Conservation (phyloP, 2,797 vertebrate species). For the Tokudaia muenninki region DNA sequence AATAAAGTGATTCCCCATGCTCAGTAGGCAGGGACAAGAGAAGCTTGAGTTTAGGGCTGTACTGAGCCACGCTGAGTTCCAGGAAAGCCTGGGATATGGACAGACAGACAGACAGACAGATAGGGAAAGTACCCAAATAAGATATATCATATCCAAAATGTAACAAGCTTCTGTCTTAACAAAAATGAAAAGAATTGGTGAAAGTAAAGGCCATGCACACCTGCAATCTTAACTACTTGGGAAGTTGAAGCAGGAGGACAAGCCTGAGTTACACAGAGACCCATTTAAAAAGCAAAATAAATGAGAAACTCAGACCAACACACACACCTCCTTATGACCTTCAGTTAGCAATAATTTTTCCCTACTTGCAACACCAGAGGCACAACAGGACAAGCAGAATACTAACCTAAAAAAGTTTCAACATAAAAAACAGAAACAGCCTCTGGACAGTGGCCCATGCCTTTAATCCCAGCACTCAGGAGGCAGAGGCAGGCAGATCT, state of each 20-base stretch:
- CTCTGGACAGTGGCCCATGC: neutral
- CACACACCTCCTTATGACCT: neutral
- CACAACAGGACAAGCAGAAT: neutral
- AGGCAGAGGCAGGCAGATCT: too few relatives aligned
- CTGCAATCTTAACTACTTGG: neutral
- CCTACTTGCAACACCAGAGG: neutral
- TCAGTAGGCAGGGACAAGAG: neutral
- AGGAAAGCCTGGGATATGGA: neutral
- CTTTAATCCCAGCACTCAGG: too few relatives aligned
- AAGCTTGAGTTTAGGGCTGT: neutral
- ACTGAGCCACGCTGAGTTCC: neutral
- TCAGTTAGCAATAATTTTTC: neutral
- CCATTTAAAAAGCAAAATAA: neutral
- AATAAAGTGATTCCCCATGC: neutral
- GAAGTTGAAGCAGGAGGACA: neutral
- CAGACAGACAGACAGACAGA: too few relatives aligned
- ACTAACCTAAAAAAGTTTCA: neutral
- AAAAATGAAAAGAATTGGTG: neutral
- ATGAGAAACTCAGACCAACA: neutral
- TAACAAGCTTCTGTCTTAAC: neutral
- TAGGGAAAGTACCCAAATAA: too few relatives aligned
- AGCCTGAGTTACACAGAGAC: neutral
- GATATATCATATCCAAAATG: too few relatives aligned
- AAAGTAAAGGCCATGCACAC: neutral
- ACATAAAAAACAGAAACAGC: neutral